A percentile compares a stretch with the other conserved stretches of the same genome.
phyloP scores from a whole-genome alignment of 2,797 vertebrate genomes.

The Propithecus perrieri region DNA sequence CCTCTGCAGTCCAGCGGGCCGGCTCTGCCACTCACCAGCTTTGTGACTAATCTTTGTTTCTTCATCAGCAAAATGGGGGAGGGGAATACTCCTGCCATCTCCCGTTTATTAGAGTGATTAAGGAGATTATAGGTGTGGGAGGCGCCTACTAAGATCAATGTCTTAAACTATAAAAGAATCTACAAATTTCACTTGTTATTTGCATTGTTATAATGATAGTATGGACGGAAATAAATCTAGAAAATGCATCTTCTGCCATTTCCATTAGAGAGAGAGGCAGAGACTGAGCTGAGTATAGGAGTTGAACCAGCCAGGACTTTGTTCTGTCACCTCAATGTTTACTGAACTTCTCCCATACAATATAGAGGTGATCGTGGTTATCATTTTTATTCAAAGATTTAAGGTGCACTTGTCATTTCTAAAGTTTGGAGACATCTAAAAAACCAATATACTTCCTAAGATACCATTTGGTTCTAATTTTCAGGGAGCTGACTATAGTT shows the following conservation, averaged over 20 bases:
- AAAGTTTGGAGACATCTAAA: neutral
- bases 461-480: constrained; percentile 34
- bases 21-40: neutral
- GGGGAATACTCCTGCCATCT: neutral
- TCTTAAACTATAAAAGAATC: neutral
- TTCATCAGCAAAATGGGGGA: neutral
- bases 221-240: constrained; percentile 37
- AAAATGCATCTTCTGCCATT: neutral
- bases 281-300: neutral
- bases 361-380: neutral
- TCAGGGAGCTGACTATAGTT: neutral
- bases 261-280: neutral
- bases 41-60: neutral
- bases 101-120: neutral
- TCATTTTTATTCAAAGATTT: neutral
- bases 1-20: neutral
- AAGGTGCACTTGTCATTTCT: neutral
- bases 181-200: neutral
- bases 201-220: neutral
- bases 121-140: neutral
- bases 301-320: neutral
- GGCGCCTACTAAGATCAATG: neutral
- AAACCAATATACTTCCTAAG: neutral
- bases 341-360: neutral
- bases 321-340: neutral